These are phyloP conservation scores for Ormyrus pomaceus DNA, from an alignment of 2,888 invertebrate genomes.

Conservation along the genomic window DNA sequence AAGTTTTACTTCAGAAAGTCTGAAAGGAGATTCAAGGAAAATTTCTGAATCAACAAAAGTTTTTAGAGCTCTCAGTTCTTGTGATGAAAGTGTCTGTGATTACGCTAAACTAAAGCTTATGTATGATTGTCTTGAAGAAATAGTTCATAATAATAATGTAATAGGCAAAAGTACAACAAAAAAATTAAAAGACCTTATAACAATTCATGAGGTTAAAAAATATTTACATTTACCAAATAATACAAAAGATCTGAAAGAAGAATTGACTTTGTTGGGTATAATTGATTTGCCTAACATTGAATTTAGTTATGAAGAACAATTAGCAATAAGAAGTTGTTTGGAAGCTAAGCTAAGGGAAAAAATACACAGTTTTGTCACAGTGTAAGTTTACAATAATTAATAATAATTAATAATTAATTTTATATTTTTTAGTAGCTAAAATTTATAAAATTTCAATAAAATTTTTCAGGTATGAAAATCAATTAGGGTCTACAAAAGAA, in stretches of 20 bases:
- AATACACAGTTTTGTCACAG: constrained; percentile 63
- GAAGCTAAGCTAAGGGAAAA: constrained; percentile 68
- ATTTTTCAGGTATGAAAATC: constrained; percentile 65
- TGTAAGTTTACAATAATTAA: constrained; percentile 60
- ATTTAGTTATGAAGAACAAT: constrained; percentile 70
- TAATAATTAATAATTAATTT: constrained; percentile 27
- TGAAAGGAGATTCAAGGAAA: constrained; percentile 54
- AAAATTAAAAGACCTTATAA: constrained; percentile 65
- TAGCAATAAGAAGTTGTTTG: constrained; percentile 65
- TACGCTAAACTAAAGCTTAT: constrained; percentile 64
- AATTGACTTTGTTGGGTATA: constrained; percentile 66
- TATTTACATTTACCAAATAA: constrained; percentile 64
- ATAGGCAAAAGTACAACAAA: constrained; percentile 56
- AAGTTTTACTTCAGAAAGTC: constrained; percentile 39
- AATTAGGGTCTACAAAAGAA: constrained; percentile 65
- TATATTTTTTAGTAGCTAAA: constrained; percentile 31
- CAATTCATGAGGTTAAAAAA: constrained; percentile 63
- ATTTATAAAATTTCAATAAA: constrained; percentile 14
- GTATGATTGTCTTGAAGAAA: constrained; percentile 63
- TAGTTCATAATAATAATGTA: constrained; percentile 50
- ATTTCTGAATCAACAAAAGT: constrained; percentile 54
- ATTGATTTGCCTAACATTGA: constrained; percentile 65
- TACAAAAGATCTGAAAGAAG: constrained; percentile 60
- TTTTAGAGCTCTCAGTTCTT: constrained; percentile 57
- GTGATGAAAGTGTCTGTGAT: constrained; percentile 64